phyloP scores from a whole-genome alignment of 1,140 invertebrate species.

The Ladona fulva region DNA sequence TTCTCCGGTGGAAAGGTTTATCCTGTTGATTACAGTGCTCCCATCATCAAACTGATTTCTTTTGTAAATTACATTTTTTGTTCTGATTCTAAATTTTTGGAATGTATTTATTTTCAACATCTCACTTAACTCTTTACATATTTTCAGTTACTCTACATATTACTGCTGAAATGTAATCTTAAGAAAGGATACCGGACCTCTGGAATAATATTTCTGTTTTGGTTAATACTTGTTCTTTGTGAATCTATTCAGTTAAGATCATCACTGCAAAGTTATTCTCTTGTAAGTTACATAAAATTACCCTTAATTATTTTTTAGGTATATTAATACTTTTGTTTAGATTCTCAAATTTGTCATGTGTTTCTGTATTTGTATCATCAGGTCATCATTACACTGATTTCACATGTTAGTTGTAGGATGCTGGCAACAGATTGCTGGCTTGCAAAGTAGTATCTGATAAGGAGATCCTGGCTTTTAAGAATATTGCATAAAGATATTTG shows the following conservation, averaged over 20 bases:
- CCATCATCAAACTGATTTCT: slow-evolving; percentile 60
- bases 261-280: not conserved
- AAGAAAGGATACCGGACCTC: not conserved
- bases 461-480: no score
- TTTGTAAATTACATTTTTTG: slow-evolving; percentile 64
- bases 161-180: slow-evolving; percentile 17
- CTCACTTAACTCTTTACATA: slow-evolving; percentile 15
- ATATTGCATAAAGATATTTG: no score
- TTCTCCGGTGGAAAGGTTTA: slow-evolving; percentile 41
- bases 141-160: slow-evolving; percentile 7
- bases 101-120: not conserved
- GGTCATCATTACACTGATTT: no score
- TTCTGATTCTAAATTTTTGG: not conserved
- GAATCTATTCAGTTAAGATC: slow-evolving; percentile 1
- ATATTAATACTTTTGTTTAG: no score
- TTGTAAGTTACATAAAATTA: no score
- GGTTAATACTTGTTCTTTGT: not conserved
- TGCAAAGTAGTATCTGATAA: no score
- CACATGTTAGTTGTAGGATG: no score
- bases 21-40: slow-evolving; percentile 59
- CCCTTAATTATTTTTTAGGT: not conserved
- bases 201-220: not conserved
- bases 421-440: no score
- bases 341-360: no score
- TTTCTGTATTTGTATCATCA: no score